These are phyloP conservation scores for Chrysaora quinquecirrha DNA, from an alignment of 30 jellyfish, hydroid and myxozoan species.

Conservation along the genomic window DNA sequence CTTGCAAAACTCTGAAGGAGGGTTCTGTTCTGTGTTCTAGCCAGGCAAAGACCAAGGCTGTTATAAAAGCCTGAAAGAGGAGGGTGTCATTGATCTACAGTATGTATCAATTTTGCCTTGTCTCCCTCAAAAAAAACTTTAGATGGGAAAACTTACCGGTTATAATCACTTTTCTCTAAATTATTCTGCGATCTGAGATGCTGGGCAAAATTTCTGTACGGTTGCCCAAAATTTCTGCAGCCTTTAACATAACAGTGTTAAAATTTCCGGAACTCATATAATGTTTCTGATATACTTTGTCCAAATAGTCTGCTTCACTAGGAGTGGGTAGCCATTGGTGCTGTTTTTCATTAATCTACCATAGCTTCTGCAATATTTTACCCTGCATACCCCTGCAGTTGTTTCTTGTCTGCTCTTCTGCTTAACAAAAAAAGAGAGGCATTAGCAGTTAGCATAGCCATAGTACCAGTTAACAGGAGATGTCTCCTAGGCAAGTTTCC, in stretches of 20 bases:
- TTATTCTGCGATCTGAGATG: background rate
- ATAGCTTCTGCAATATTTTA: background rate
- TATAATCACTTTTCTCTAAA: background rate
- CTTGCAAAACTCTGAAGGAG: background rate
- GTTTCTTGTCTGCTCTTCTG: background rate
- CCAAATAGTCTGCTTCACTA: background rate
- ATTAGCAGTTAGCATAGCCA: no score
- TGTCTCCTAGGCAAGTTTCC: no score
- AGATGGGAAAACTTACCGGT: background rate
- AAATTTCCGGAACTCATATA: background rate
- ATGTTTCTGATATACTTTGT: no score
- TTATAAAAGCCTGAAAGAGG: no score
- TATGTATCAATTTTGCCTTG: no score
- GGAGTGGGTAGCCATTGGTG: conserved; percentile 4
- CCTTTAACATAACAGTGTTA: background rate
- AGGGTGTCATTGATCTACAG: no score
- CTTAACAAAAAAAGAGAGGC: conserved; percentile 1
- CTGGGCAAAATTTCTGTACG: background rate
- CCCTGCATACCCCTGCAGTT: conserved; percentile 7
- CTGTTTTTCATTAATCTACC: background rate
- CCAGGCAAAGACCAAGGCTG: background rate
- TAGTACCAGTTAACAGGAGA: no score
- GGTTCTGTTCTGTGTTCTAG: background rate
- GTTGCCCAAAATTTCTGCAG: background rate
- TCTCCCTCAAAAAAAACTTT: no score